These are phyloP conservation scores for Palloptera scutellata DNA, from an alignment of 2,888 invertebrate species.

Conservation along the genomic window DNA sequence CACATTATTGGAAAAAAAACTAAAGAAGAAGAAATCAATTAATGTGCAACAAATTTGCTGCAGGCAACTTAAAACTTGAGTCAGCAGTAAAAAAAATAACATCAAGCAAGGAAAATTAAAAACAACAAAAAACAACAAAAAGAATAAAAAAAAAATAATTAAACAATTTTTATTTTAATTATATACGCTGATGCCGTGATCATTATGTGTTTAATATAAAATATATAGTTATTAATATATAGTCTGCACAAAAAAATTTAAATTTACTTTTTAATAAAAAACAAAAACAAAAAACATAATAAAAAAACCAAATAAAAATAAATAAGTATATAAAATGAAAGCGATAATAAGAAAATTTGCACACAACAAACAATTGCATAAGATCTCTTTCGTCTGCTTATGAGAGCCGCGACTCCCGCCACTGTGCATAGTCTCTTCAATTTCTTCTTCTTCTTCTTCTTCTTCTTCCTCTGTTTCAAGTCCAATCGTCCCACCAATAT, in stretches of 20 bases:
- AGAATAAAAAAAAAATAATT: not conserved
- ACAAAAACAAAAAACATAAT: not conserved
- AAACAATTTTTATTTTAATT: not conserved
- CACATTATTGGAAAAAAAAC: not conserved
- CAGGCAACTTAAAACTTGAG: not conserved
- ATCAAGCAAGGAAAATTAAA: not conserved
- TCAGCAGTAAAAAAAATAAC: constrained; percentile 9
- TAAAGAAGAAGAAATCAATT: not conserved
- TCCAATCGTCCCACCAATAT: too few relatives aligned
- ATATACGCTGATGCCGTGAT: constrained; percentile 10
- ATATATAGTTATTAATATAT: constrained; percentile 9
- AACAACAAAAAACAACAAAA: not conserved
- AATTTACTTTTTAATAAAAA: not conserved
- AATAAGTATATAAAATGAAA: not conserved
- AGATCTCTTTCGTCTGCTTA: not conserved
- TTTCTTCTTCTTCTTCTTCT: too few relatives aligned
- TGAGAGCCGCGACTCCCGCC: too few relatives aligned
- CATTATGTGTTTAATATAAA: constrained; percentile 7
- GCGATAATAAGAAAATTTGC: constrained; percentile 2
- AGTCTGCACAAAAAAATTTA: constrained; percentile 18
- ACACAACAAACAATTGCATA: not conserved
- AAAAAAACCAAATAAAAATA: not conserved
- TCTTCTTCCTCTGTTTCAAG: too few relatives aligned
- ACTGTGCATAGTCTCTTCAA: too few relatives aligned
- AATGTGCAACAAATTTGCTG: too few relatives aligned